A percentile compares a stretch with the other conserved stretches of the same genome.
Conservation (phyloP, 92 coral and sea anemone genomes). For the Porites lobata region DNA sequence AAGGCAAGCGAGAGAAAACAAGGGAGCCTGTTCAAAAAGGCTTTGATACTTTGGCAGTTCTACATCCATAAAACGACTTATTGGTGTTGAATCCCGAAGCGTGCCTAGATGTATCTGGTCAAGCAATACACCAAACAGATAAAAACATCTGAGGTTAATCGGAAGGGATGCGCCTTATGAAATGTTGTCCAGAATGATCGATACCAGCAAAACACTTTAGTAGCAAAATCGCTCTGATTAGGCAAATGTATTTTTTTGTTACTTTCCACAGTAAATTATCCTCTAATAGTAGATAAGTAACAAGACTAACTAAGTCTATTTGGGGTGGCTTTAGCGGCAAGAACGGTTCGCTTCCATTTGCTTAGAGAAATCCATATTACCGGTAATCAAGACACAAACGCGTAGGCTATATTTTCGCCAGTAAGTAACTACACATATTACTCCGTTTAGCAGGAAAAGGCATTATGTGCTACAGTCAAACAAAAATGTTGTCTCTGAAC, state of each 20-base stretch:
- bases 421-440: too few species aligned
- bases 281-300: background rate
- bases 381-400: too few species aligned
- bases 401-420: background rate
- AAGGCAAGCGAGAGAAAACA: background rate
- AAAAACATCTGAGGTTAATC: background rate
- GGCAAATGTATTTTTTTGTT: background rate
- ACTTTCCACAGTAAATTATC: too few species aligned
- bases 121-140: background rate
- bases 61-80: background rate
- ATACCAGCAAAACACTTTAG: conserved; percentile 5
- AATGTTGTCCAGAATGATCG: background rate
- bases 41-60: background rate
- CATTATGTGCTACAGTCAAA: too few species aligned
- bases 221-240: conserved; percentile 12
- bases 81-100: background rate
- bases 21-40: background rate
- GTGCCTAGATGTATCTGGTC: background rate
- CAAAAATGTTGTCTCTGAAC: too few species aligned
- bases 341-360: too few species aligned
- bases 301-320: background rate
- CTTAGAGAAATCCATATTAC: too few species aligned
- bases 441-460: too few species aligned
- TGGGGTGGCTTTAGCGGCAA: too few species aligned
- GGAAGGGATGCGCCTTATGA: background rate